phyloP scores from a whole-genome alignment of 2,888 invertebrate species.

The Folsomia candida region DNA sequence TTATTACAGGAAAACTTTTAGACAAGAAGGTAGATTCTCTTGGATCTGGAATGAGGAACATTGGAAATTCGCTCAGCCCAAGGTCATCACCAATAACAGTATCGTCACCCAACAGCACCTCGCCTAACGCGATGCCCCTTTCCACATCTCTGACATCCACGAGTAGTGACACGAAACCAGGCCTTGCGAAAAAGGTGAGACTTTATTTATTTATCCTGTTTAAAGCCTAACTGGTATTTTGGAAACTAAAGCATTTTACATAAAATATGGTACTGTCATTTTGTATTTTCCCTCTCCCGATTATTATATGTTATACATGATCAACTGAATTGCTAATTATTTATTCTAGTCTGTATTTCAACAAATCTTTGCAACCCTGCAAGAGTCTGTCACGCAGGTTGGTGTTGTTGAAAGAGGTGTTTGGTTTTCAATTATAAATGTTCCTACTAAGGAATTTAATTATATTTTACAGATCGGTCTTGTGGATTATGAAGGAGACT shows the following conservation, averaged over 20 bases:
- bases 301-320: no score
- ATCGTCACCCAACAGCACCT: conserved; percentile 21
- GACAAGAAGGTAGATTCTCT: conserved; percentile 62
- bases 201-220: background rate
- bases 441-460: background rate
- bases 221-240: no score
- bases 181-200: conserved; percentile 41
- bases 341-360: conserved; percentile 51
- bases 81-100: conserved; percentile 40
- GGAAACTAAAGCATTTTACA: no score
- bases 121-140: conserved; percentile 37
- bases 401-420: conserved; percentile 33
- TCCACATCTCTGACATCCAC: conserved; percentile 33
- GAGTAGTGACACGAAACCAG: conserved; percentile 40
- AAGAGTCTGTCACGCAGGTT: conserved; percentile 52
- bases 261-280: no score
- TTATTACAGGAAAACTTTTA: conserved; percentile 63
- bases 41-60: conserved; percentile 31
- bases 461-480: conserved; percentile 66
- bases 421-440: conserved; percentile 21
- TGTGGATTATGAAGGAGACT: conserved; percentile 96
- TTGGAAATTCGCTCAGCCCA: conserved; percentile 42
- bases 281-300: no score
- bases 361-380: conserved; percentile 51
- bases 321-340: conserved; percentile 30